Conservation (phyloP, 2,888 invertebrate genomes). For the Oligia fasciuncula region DNA sequence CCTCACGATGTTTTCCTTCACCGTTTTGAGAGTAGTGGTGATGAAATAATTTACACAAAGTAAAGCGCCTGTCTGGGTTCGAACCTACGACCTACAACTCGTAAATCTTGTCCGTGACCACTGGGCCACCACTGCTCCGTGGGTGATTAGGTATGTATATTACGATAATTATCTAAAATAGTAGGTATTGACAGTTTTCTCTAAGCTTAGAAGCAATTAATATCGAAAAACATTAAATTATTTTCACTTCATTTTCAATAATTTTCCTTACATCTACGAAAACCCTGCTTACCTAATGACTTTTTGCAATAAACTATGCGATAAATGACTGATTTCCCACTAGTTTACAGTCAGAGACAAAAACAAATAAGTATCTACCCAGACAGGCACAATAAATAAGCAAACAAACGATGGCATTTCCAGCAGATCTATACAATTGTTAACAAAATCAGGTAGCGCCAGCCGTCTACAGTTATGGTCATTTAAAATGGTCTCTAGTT, state of each 20-base stretch:
- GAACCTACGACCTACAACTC: too few relatives aligned
- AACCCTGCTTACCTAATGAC: too few relatives aligned
- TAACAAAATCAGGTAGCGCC: conserved; percentile 80
- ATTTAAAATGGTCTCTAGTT: conserved; percentile 84
- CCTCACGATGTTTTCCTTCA: too few relatives aligned
- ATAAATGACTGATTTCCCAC: neutral
- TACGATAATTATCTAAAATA: neutral
- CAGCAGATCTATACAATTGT: conserved; percentile 65
- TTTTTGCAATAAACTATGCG: neutral
- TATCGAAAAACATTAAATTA: neutral
- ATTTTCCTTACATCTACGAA: neutral
- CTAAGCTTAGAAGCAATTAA: neutral
- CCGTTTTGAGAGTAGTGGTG: too few relatives aligned
- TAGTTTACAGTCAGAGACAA: neutral
- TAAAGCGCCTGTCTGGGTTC: too few relatives aligned
- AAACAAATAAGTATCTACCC: neutral
- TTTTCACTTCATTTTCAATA: neutral
- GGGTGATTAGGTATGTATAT: too few relatives aligned
- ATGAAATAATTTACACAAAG: too few relatives aligned
- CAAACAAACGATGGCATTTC: conserved; percentile 67
- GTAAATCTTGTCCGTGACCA: too few relatives aligned
- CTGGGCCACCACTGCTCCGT: too few relatives aligned
- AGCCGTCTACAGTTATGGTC: conserved; percentile 78
- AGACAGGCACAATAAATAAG: conserved; percentile 35
- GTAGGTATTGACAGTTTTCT: too few relatives aligned